These are phyloP conservation scores for Dendrolimus pini DNA, from an alignment of 2,888 invertebrate genomes.

Conservation along the genomic window DNA sequence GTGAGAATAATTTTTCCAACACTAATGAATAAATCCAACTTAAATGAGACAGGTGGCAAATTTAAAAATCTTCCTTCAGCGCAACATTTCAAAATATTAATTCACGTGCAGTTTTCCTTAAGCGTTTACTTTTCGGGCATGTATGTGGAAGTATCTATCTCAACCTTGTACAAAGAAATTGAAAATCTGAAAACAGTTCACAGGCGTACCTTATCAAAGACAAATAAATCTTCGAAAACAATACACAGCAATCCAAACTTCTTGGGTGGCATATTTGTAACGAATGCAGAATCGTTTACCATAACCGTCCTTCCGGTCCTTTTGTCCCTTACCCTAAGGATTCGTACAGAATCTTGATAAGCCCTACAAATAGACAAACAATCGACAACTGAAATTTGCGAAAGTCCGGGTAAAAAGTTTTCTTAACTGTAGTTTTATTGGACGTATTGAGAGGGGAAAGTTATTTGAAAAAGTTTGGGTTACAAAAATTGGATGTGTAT, in stretches of 20 bases:
- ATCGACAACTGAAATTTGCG: neutral
- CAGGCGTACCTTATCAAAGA: too few species aligned
- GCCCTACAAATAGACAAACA: slow-evolving; percentile 9
- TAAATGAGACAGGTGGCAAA: too few species aligned
- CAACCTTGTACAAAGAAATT: too few species aligned
- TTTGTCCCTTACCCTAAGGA: neutral
- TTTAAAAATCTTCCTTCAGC: too few species aligned
- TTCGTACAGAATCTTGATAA: slow-evolving; percentile 63
- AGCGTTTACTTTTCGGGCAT: too few species aligned
- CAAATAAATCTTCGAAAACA: too few species aligned
- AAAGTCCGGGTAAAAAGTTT: neutral
- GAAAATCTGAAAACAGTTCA: too few species aligned
- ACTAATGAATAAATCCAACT: too few species aligned
- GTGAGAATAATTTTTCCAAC: too few species aligned
- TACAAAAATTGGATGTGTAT: neutral
- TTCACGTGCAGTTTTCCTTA: too few species aligned
- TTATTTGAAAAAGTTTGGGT: neutral
- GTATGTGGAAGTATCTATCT: too few species aligned
- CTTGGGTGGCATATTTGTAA: slow-evolving; percentile 54
- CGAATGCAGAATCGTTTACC: slow-evolving; percentile 49
- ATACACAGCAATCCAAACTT: neutral
- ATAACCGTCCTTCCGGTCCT: slow-evolving; percentile 52
- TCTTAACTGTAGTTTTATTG: neutral
- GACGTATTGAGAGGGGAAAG: neutral
- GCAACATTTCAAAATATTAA: too few species aligned